Evolutionary conservation across 2,797 vertebrate species (phyloP), one percentile per base, ranked within the genome.

Genomic region (Ctenopoma multispine): DNA sequence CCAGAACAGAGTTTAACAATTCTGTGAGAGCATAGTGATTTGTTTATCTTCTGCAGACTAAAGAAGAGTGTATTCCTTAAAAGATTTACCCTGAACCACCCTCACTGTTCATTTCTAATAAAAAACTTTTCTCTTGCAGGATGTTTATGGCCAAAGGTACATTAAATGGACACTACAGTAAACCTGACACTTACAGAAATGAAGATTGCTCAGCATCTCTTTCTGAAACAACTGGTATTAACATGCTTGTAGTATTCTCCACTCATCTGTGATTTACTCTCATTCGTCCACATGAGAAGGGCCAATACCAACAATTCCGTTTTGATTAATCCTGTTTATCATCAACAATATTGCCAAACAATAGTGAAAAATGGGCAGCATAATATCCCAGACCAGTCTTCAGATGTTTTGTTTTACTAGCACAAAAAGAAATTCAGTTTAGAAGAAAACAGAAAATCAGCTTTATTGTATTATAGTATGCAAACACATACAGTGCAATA

Each of bases 41-140:
- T 81, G 79, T 83, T 82, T 82, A 66, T 71, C 70, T 77, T 72
- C 67, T 83, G 66, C 53, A 63, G 43, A 31, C 14, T 34, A 67
- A 68, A 51, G 57, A 11, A 6, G 38, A 27, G 29, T 27, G 34
- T 57, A 34, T 24, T 65, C 15, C 6, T 51, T 21, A 31, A 57
- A 54, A 3, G 29, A 29, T 69, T 59, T 13, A 71, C 20, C 14
- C 14, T 14, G 12, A 75, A 3, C 36, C n/a, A 38, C 8, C n/a
- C 29, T 50, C 41, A 49, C 11, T 18, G 59, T 62, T 54, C 5
- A 20, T 48, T 69, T 13, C 18, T 7, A 23, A 12, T 24, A 10
- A 17, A 47, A 27, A 27, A 27, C 24, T 27, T 27, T 27, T 27
- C 24, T 27, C 24, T 27, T 27, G 24, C 47, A 20, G 4, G 40